Conservation (phyloP, 2,113 vertebrate genomes). For the Platichthys stellatus region DNA sequence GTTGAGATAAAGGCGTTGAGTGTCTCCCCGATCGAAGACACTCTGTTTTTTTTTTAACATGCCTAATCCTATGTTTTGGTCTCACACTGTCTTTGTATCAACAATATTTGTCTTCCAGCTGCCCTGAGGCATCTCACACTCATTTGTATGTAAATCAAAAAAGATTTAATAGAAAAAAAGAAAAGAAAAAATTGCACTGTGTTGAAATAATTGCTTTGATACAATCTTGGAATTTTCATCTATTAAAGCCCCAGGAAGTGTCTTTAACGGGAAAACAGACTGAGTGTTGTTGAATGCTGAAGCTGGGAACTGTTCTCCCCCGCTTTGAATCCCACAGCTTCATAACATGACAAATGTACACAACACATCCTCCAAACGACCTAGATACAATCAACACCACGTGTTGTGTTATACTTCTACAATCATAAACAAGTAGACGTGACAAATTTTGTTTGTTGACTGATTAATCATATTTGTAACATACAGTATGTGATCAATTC, state of each 20-base stretch:
- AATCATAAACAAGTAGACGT: constrained; percentile 18
- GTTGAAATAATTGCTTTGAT: constrained; percentile 74
- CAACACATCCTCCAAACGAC: neutral
- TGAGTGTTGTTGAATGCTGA: constrained; percentile 36
- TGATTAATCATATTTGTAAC: too few relatives aligned
- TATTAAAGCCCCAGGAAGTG: constrained; percentile 54
- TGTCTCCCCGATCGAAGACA: constrained; percentile 37
- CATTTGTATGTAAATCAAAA: constrained; percentile 61
- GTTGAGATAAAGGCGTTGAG: constrained; percentile 48
- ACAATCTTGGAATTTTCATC: constrained; percentile 60
- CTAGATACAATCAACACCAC: constrained; percentile 8
- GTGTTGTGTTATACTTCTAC: constrained; percentile 11
- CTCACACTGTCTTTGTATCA: constrained; percentile 35
- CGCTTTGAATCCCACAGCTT: neutral
- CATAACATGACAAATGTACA: constrained; percentile 7
- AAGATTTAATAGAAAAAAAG: constrained; percentile 29
- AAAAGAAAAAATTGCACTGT: constrained; percentile 27
- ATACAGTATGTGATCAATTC: too few relatives aligned
- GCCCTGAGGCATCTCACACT: constrained; percentile 35
- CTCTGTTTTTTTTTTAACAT: constrained; percentile 47
- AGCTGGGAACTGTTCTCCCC: constrained; percentile 11
- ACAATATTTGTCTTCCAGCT: constrained; percentile 32
- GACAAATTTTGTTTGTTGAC: too few relatives aligned
- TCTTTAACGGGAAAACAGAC: constrained; percentile 29
- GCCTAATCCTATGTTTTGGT: constrained; percentile 52